phyloP scores from a whole-genome alignment of 1,140 invertebrate genomes.

The Neodiprion pinetum region DNA sequence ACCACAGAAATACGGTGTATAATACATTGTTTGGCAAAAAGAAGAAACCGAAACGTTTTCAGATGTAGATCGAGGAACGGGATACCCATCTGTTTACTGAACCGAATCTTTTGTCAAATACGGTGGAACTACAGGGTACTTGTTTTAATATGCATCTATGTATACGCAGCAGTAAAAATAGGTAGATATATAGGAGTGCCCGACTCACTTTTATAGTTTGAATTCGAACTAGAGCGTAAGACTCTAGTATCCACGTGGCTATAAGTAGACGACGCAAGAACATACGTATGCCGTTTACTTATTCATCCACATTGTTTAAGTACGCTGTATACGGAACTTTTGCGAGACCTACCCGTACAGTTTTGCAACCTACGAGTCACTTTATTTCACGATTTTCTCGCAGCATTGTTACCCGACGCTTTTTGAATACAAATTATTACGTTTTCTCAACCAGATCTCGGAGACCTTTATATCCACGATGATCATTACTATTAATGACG shows the following conservation, averaged over 20 bases:
- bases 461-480: conserved; percentile 29
- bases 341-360: conserved; percentile 19
- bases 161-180: too few species aligned
- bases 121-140: too few species aligned
- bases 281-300: conserved; percentile 2
- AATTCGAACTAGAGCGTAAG: conserved; percentile 36
- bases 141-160: too few species aligned
- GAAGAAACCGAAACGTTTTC: too few species aligned
- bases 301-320: not conserved
- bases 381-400: conserved; percentile 50
- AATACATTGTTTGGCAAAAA: too few species aligned
- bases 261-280: not conserved
- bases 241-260: conserved; percentile 2
- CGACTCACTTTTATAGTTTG: conserved; percentile 42
- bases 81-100: too few species aligned
- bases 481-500: conserved; percentile 59
- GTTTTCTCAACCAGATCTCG: conserved; percentile 45
- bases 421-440: conserved; percentile 55
- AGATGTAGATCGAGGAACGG: too few species aligned
- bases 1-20: too few species aligned
- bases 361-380: conserved; percentile 32
- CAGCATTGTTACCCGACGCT: conserved; percentile 29
- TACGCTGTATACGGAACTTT: not conserved
- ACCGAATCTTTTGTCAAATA: too few species aligned
- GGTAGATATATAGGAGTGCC: not conserved